Evolutionary conservation across 1,140 invertebrate genomes (phyloP).

Genomic region (Papilio aristodemus): DNA sequence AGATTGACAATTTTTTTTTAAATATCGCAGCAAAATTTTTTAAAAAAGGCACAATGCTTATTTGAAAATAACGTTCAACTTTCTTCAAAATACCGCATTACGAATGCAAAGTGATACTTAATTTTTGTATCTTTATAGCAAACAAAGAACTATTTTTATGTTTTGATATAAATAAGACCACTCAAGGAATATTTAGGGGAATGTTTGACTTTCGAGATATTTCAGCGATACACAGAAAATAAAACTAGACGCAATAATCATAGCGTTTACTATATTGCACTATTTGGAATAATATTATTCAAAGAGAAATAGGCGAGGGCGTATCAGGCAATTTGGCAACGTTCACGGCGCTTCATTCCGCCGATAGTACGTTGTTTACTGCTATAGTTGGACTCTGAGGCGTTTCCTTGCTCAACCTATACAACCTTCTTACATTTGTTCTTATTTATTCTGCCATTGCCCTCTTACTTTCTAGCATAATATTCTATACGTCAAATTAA

Average conservation of each 20-base stretch:
- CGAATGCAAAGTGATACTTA: not conserved
- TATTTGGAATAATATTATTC: conserved; percentile 28
- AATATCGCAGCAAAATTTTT: not conserved
- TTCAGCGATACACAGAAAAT: conserved; percentile 1
- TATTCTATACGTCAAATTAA: no score
- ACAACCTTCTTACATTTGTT: conserved; percentile 12
- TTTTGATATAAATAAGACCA: not conserved
- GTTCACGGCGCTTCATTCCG: conserved; percentile 23
- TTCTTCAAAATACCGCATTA: not conserved
- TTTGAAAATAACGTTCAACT: not conserved
- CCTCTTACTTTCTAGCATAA: no score
- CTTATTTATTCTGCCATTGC: conserved; percentile 16
- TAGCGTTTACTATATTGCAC: conserved; percentile 25
- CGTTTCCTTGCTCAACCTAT: not conserved
- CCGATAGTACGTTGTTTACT: conserved; percentile 22
- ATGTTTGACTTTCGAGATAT: conserved; percentile 11
- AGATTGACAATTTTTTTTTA: not conserved
- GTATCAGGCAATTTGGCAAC: conserved; percentile 24
- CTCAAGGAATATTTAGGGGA: not conserved
- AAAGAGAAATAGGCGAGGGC: conserved; percentile 26
- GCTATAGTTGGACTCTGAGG: conserved; percentile 23
- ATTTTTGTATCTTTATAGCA: not conserved
- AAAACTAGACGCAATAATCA: conserved; percentile 19
- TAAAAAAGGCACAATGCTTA: not conserved
- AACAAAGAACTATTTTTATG: not conserved